Percentiles rank a stretch among this genome's conserved stretches.
Evolutionary conservation across 2,888 invertebrate species (phyloP).

Genomic region (Tubulanus polymorphus): DNA sequence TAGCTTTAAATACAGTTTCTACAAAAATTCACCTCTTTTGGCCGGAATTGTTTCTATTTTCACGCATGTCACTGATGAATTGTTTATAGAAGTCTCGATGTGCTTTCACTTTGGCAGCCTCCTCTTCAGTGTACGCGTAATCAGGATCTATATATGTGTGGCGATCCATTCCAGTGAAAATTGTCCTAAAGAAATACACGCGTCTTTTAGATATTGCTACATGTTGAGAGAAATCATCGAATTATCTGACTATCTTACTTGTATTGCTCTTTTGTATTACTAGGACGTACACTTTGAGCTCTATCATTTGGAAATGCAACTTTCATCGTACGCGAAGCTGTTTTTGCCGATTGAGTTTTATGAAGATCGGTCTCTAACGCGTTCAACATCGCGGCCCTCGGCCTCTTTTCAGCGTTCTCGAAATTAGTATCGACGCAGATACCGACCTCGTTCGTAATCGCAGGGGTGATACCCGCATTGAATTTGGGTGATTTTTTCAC

Average conservation of each 20-base stretch:
- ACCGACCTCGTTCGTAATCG: slow-evolving; percentile 52
- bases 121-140: slow-evolving; percentile 47
- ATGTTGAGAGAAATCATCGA: background rate
- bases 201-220: background rate
- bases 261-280: slow-evolving; percentile 35
- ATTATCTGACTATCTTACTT: slow-evolving; percentile 32
- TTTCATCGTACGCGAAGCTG: slow-evolving; percentile 22
- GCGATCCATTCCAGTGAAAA: slow-evolving; percentile 42
- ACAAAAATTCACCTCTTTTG: slow-evolving; percentile 28
- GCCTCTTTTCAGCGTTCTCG: slow-evolving; percentile 27
- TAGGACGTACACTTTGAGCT: slow-evolving; percentile 47
- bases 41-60: slow-evolving; percentile 30
- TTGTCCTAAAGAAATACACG: too few relatives aligned
- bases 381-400: slow-evolving; percentile 41
- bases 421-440: slow-evolving; percentile 44
- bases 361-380: slow-evolving; percentile 36
- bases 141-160: slow-evolving; percentile 51
- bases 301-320: slow-evolving; percentile 53
- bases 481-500: slow-evolving; percentile 38
- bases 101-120: slow-evolving; percentile 28
- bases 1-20: too few relatives aligned
- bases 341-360: slow-evolving; percentile 21
- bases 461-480: slow-evolving; percentile 51
- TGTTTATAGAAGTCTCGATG: slow-evolving; percentile 41
- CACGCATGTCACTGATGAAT: slow-evolving; percentile 35